Evolutionary conservation across 2,113 vertebrate genomes (phyloP).

Genomic region (Laticauda laticaudata): DNA sequence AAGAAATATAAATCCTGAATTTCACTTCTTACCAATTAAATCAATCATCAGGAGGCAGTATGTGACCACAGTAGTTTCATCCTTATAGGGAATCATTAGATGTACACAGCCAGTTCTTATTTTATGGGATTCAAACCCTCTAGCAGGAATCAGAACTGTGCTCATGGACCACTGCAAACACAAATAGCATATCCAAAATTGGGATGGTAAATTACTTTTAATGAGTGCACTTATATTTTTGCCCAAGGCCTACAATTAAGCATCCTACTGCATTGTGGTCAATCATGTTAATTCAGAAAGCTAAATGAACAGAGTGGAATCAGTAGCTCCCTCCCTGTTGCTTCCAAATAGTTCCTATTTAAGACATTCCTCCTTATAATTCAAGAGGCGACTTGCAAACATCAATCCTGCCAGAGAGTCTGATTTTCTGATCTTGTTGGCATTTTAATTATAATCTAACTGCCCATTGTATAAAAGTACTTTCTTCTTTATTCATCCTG

Average conservation of each 20-base stretch:
- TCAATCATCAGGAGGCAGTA: neutral
- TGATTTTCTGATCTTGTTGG: neutral
- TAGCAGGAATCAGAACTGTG: neutral
- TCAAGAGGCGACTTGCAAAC: neutral
- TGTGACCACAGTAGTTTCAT: neutral
- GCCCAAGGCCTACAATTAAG: neutral
- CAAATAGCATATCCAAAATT: neutral
- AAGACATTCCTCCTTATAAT: neutral
- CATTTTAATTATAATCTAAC: neutral
- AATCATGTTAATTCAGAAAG: neutral
- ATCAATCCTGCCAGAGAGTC: neutral
- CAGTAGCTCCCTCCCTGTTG: neutral
- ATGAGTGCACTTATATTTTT: neutral
- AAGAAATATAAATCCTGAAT: neutral
- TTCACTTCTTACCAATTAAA: neutral
- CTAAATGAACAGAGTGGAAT: neutral
- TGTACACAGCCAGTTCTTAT: neutral
- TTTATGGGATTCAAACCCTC: neutral
- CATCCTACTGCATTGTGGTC: neutral
- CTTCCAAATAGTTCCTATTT: neutral
- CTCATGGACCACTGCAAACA: neutral
- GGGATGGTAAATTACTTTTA: neutral
- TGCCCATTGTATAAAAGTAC: neutral
- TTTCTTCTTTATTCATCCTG: neutral
- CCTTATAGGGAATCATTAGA: neutral